Percentiles rank a stretch among this genome's conserved stretches.
Conservation (phyloP, 92 coral and sea anemone genomes). For the Porites divaricata region DNA sequence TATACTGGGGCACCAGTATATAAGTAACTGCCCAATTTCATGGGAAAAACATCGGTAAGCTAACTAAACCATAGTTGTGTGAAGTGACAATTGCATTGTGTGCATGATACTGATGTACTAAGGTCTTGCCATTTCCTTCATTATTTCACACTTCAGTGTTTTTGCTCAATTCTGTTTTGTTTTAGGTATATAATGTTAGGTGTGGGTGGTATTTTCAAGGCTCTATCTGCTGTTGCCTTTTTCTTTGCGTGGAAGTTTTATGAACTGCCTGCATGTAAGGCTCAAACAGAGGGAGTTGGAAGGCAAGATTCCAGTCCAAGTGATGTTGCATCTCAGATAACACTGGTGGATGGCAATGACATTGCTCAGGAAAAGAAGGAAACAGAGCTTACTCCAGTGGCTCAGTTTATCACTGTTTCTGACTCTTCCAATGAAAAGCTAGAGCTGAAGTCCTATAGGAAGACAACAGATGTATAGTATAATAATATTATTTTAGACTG, state of each 20-base stretch:
- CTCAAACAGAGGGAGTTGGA: background rate
- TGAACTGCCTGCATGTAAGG: slow-evolving; percentile 56
- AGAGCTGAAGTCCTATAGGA: background rate
- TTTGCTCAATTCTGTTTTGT: background rate
- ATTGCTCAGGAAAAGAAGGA: background rate
- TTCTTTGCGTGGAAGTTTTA: slow-evolving; percentile 88
- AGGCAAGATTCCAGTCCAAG: slow-evolving; percentile 24
- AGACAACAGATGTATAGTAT: slow-evolving; percentile 8
- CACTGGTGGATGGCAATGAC: slow-evolving; percentile 12
- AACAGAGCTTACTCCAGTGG: slow-evolving; percentile 18
- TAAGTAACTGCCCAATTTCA: too few relatives aligned
- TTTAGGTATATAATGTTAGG: slow-evolving; percentile 69
- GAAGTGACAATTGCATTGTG: too few relatives aligned
- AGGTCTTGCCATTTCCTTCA: too few relatives aligned
- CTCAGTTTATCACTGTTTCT: slow-evolving; percentile 37
- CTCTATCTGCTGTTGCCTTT: slow-evolving; percentile 76
- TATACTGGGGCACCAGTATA: too few relatives aligned
- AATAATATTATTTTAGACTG: background rate
- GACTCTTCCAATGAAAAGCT: background rate
- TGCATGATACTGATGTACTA: too few relatives aligned
- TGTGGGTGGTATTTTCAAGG: slow-evolving; percentile 72
- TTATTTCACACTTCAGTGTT: background rate
- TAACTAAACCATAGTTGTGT: too few relatives aligned
- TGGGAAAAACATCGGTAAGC: too few relatives aligned
- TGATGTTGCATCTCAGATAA: slow-evolving; percentile 27